These are phyloP conservation scores for Paramormyrops kingsleyae DNA, from an alignment of 2,113 vertebrate genomes.

Conservation along the genomic window DNA sequence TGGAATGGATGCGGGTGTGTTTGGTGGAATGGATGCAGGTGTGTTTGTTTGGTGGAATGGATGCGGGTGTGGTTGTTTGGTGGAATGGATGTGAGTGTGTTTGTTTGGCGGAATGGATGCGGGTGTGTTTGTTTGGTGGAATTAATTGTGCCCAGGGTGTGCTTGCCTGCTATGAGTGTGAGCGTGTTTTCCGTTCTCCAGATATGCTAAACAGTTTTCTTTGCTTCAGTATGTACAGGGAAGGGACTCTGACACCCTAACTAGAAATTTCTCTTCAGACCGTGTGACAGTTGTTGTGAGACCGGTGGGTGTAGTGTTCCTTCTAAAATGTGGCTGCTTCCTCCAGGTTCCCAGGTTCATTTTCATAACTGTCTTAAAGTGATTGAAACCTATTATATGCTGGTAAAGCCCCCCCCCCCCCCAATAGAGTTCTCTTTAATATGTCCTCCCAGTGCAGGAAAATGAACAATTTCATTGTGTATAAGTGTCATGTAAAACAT, in stretches of 20 bases:
- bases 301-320: background rate
- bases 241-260: background rate
- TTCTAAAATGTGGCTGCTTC: background rate
- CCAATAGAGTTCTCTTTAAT: background rate
- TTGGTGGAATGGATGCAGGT: no score
- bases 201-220: background rate
- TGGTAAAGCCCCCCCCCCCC: background rate
- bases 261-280: background rate
- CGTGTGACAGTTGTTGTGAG: background rate
- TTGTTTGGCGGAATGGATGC: no score
- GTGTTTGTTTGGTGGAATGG: background rate
- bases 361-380: background rate
- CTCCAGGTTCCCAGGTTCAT: background rate
- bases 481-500: background rate
- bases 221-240: background rate
- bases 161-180: background rate
- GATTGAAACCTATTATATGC: background rate
- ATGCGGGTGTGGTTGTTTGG: no score
- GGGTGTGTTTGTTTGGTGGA: no score
- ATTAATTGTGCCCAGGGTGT: background rate
- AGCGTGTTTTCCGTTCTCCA: no score
- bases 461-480: background rate
- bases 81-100: background rate
- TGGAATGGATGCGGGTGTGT: background rate
- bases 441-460: background rate